Evolutionary conservation across 1,140 invertebrate genomes (phyloP).

Genomic region (Drosophila nigromelanica): DNA sequence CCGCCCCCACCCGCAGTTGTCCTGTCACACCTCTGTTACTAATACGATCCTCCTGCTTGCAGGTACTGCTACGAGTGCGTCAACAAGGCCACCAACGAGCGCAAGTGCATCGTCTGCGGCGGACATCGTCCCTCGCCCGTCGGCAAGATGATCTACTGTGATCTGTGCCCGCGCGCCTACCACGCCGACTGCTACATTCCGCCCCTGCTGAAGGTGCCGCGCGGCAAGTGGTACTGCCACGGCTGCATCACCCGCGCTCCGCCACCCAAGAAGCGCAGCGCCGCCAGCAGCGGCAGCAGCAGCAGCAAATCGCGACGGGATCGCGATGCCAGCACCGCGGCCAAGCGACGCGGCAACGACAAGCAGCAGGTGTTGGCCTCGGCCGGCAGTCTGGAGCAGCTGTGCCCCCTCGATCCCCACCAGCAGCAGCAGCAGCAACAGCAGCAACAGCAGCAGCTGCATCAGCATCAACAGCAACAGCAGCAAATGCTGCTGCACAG

Average conservation of each 20-base stretch:
- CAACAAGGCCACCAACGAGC: constrained; percentile 96
- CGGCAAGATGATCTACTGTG: constrained; percentile 93
- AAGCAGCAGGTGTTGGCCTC: constrained; percentile 42
- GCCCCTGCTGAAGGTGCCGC: constrained; percentile 92
- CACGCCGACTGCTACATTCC: constrained; percentile 97
- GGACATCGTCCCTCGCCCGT: constrained; percentile 86
- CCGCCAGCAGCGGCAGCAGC: constrained; percentile 49
- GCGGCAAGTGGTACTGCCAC: constrained; percentile 94
- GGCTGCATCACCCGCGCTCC: constrained; percentile 92
- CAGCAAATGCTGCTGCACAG: constrained; percentile 72
- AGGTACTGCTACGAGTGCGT: constrained; percentile 98
- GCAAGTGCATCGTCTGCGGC: constrained; percentile 95
- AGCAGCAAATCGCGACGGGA: constrained; percentile 74
- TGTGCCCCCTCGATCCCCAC: constrained; percentile 32
- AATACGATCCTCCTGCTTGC: constrained; percentile 34
- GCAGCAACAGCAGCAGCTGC: constrained; percentile 67
- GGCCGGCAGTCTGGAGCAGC: constrained; percentile 50
- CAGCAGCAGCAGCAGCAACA: constrained; percentile 54
- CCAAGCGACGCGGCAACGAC: constrained; percentile 63
- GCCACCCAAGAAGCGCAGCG: constrained; percentile 86
- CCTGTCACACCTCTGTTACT: not conserved
- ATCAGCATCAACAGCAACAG: constrained; percentile 63
- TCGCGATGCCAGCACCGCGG: constrained; percentile 60
- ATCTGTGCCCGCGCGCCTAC: constrained; percentile 94
- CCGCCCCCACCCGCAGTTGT: not conserved